A percentile compares a stretch with the other conserved stretches of the same genome.
phyloP scores from a whole-genome alignment of 2,797 vertebrate species.

The Sarcoramphus papa region DNA sequence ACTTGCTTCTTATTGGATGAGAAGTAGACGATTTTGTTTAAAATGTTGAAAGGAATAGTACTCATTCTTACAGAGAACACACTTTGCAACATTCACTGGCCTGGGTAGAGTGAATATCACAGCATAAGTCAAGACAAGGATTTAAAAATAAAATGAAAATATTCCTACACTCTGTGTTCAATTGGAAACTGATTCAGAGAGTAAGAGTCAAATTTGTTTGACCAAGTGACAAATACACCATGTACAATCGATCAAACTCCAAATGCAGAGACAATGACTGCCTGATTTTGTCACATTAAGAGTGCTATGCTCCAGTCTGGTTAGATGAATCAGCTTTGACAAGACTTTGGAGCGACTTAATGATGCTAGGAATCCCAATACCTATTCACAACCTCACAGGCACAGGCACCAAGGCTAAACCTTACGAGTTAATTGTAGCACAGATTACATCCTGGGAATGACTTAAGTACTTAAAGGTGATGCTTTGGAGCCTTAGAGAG shows the following conservation, averaged over 20 bases:
- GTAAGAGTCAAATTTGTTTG: not conserved
- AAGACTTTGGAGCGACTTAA: not conserved
- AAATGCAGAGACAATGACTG: not conserved
- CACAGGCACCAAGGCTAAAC: not conserved
- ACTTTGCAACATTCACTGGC: not conserved
- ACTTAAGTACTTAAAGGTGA: not conserved
- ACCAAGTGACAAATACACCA: not conserved
- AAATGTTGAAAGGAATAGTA: not conserved
- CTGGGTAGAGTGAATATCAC: not conserved
- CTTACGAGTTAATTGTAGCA: not conserved
- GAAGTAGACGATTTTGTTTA: not conserved
- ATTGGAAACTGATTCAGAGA: not conserved
- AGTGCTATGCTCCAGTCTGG: not conserved
- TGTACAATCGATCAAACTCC: not conserved
- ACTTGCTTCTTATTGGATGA: not conserved
- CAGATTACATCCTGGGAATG: not conserved
- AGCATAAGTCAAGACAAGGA: not conserved
- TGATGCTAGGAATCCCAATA: not conserved
- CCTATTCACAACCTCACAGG: not conserved
- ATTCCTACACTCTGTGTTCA: not conserved
- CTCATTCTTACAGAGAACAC: not conserved
- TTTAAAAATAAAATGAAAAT: not conserved
- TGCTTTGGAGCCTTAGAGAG: not conserved
- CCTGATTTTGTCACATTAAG: not conserved
- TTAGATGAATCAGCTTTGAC: not conserved